Base-by-base conservation (phyloP, 2,797 vertebrate genomes). In the Anisognathus igniventris region DNA sequence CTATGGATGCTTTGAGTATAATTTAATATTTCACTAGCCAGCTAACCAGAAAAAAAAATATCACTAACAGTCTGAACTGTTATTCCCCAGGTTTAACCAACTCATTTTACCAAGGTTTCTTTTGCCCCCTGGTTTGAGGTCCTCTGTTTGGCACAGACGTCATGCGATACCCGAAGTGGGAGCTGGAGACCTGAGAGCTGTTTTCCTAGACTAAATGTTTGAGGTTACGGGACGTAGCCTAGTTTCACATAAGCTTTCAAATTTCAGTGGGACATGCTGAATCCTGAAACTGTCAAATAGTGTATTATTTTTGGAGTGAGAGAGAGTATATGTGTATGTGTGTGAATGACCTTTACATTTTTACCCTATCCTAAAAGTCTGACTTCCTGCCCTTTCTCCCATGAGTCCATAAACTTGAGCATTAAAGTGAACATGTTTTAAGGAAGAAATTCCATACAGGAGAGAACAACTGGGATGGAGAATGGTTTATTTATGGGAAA, bases 281-380 rank as follows among this genome's bases (percentile, higher is more conserved):
- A 96, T 96, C 87, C 93, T 96, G 94, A 95, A 97, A 96, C 96
- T 97, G 97, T 97, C 96, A 97, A 97, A 96, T 94, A 95, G 93
- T 95, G 90, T 97, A 96, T 97, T 97, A 95, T 97, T 97, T 97
- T 97, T 97, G 96, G 97, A 97, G 90, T 42, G 74, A 91, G 91
- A 85, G 86, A 92, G 86, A 85, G 66, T 90, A 86, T 7, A 31
- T 92, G 83, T 95, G 67, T 95, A 57, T 90, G 85, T 96, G 96
- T 96, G 96, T 94, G 97, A 96, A 95, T 95, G 97, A 97, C 97
- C 97, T 97, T 97, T 95, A 96, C 96, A 96, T 97, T 97, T 97
- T 96, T 97, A 96, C 93, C 83, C 75, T 92, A 61, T 96, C 92
- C 91, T 89, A 54, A 86, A 97, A 96, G 94, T 90, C 95, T 96